Evolutionary conservation across 53 echinoderm and acorn worm genomes (phyloP), one percentile per base, ranked within the genome.

Genomic region (Holothuria leucospilota): DNA sequence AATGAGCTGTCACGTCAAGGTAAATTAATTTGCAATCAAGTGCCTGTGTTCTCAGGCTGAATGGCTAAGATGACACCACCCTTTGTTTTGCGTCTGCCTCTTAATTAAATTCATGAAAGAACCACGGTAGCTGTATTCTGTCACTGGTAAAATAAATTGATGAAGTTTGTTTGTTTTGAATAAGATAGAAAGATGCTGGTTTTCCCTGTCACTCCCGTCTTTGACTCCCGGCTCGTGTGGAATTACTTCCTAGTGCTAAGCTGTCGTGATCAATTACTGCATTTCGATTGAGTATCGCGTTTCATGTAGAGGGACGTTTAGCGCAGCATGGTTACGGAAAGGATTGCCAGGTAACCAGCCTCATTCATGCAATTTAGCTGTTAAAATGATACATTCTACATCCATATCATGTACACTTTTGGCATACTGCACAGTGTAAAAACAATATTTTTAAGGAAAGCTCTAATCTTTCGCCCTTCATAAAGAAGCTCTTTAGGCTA

Each of bases 21-120:
- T 21, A 72, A 72, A 72, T 72, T 72, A 72, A 72, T 72, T 39
- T 72, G 72, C 72, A 41, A 72, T 72, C 72, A 41, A 21, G 40
- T 14, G 72, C 4, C 23, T 6, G 20, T 39, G 72, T 72, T 20
- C 34, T 20, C 72, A 38, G 72, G 72, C 34, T 72, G n/a, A 72
- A n/a, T 72, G 30, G 42, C 72, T 39, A 39, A 41, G 72, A 39
- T 72, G 20, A 71, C 42, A 71, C 39, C 72, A 72, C 2, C 42
- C 42, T 38, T 72, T 39, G 72, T 72, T 46, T 72, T 46, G 20
- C 4, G n/a, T 72, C 72, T 39, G 21, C 40, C 40, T 14, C 42
- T 72, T n/a, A 72, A 72, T 72, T 72, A 46, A 72, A 72, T 39
- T 72, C 40, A 39, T 41, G 18, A 72, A 72, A 8, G 70, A 46